phyloP scores from a whole-genome alignment of 2,888 invertebrate species.

The Mythimna loreyi region DNA sequence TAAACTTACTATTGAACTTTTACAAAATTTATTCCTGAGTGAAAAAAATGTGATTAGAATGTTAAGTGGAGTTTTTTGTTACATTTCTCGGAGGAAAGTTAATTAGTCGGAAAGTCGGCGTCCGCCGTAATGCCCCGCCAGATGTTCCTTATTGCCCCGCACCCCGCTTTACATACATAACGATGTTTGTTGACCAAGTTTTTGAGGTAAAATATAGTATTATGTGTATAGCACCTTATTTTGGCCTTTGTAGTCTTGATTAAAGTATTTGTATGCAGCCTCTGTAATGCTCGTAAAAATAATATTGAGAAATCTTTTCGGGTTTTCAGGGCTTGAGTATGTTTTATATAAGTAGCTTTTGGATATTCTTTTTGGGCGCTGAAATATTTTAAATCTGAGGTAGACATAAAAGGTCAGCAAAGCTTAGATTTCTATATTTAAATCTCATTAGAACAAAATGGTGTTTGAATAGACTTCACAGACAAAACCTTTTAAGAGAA shows the following conservation, averaged over 20 bases:
- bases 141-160: conserved; percentile 65
- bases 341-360: neutral
- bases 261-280: conserved; percentile 47
- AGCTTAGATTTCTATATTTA: neutral
- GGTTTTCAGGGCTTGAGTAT: conserved; percentile 10
- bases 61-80: conserved; percentile 67
- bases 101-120: conserved; percentile 71
- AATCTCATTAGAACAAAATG: neutral
- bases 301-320: conserved; percentile 32
- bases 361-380: neutral
- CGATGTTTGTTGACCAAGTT: conserved; percentile 53
- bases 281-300: conserved; percentile 15
- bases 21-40: conserved; percentile 61
- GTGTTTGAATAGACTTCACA: neutral
- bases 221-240: conserved; percentile 47
- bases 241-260: conserved; percentile 29
- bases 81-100: conserved; percentile 68
- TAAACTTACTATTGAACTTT: conserved; percentile 58
- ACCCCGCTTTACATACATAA: conserved; percentile 55
- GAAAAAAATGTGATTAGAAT: conserved; percentile 67
- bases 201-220: conserved; percentile 41
- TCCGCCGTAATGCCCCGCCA: conserved; percentile 61
- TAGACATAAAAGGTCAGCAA: neutral
- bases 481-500: conserved; percentile 21
- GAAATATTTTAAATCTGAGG: neutral